phyloP scores from a whole-genome alignment of 2,113 vertebrate genomes.

The Mobula birostris region DNA sequence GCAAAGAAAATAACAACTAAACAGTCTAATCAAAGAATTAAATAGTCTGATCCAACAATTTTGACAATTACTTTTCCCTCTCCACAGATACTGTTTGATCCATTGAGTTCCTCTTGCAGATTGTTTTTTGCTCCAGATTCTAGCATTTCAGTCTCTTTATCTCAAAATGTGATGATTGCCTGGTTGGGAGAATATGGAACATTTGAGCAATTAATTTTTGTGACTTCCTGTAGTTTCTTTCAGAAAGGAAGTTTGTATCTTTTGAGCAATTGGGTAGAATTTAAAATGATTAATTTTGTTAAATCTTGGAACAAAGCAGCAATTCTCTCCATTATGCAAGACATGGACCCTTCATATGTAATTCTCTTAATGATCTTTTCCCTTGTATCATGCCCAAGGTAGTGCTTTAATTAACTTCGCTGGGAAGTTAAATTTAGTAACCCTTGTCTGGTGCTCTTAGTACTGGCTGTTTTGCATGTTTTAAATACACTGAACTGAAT shows the following conservation, averaged over 20 bases:
- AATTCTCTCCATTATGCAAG: background rate
- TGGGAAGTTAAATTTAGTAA: background rate
- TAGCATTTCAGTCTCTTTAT: too few relatives aligned
- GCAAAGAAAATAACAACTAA: too few relatives aligned
- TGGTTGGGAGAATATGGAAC: background rate
- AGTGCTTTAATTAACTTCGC: background rate
- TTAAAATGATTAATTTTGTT: background rate
- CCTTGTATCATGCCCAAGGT: background rate
- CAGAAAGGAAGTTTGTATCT: background rate
- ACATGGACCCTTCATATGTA: background rate
- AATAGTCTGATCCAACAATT: too few relatives aligned
- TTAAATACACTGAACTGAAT: slow-evolving; percentile 32
- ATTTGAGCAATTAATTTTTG: background rate
- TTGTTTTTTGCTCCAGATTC: too few relatives aligned
- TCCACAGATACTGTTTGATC: too few relatives aligned
- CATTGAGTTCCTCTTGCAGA: too few relatives aligned
- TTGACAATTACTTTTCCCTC: too few relatives aligned
- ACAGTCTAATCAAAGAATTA: too few relatives aligned
- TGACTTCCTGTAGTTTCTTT: background rate
- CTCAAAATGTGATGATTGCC: too few relatives aligned
- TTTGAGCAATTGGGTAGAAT: background rate
- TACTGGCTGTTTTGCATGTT: background rate
- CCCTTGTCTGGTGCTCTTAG: background rate
- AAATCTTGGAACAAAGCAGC: background rate
- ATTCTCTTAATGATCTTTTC: background rate